A percentile compares a stretch with the other conserved stretches of the same genome.
phyloP scores from a whole-genome alignment of 2,113 vertebrate genomes.

The Anguilla rostrata region DNA sequence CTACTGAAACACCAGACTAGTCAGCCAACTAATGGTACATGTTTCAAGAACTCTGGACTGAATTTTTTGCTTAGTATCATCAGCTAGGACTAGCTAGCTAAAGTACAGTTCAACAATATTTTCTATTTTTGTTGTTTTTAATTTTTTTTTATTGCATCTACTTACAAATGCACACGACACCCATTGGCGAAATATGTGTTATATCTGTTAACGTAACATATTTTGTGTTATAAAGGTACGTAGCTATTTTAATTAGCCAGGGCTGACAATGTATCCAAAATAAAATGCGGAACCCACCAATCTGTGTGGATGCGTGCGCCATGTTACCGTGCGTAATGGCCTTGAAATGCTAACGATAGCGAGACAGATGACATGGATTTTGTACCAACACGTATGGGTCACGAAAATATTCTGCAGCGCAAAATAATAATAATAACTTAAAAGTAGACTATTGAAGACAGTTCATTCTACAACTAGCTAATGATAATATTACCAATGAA shows the following conservation, averaged over 20 bases:
- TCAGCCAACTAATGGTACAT: too few species aligned
- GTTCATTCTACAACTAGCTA: neutral
- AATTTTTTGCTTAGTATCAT: too few species aligned
- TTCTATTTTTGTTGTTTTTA: too few species aligned
- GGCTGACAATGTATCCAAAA: neutral
- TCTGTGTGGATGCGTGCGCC: neutral
- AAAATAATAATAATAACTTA: neutral
- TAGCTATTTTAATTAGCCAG: neutral
- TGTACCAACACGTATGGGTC: neutral
- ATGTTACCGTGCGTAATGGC: neutral
- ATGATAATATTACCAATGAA: neutral
- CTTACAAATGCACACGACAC: neutral
- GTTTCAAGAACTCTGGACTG: too few species aligned
- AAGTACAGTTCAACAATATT: too few species aligned
- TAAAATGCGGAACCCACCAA: neutral
- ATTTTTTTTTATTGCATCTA: neutral
- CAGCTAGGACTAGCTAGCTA: too few species aligned
- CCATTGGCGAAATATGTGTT: neutral
- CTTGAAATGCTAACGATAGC: neutral
- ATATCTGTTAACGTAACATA: neutral
- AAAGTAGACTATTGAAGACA: neutral
- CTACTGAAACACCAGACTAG: too few species aligned
- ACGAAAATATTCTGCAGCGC: neutral
- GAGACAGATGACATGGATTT: neutral
- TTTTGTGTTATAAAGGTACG: neutral